These are phyloP conservation scores for Dryobota labecula DNA, from an alignment of 2,888 invertebrate genomes.

Conservation along the genomic window DNA sequence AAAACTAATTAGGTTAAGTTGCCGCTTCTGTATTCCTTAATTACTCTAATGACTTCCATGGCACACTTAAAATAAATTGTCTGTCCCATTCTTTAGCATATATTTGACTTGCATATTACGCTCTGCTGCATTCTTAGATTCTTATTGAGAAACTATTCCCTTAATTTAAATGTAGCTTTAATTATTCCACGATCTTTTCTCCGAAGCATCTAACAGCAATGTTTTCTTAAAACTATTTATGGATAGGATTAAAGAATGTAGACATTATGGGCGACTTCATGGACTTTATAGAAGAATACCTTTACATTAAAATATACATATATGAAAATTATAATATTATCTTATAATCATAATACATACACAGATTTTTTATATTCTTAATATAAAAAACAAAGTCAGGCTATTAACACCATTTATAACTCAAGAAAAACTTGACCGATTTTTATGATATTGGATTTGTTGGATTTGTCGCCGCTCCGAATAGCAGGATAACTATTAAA, in stretches of 20 bases:
- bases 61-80: constrained; percentile 22
- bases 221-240: not conserved
- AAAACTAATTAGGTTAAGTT: constrained; percentile 6
- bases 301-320: no score
- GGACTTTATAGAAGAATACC: not conserved
- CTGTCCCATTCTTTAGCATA: not conserved
- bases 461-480: no score
- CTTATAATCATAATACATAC: no score
- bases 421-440: no score
- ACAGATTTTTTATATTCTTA: no score
- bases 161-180: constrained; percentile 22
- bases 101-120: constrained; percentile 32
- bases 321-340: no score
- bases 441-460: no score
- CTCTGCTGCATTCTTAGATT: constrained; percentile 18
- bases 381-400: no score
- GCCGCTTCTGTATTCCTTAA: not conserved
- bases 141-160: not conserved
- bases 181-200: constrained; percentile 30
- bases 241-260: not conserved
- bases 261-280: not conserved
- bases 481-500: no score
- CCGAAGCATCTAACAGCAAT: constrained; percentile 6
- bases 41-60: constrained; percentile 14
- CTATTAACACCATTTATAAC: no score